These are phyloP conservation scores for Glaucopsyche alexis DNA, from an alignment of 2,888 invertebrate genomes.

Conservation along the genomic window DNA sequence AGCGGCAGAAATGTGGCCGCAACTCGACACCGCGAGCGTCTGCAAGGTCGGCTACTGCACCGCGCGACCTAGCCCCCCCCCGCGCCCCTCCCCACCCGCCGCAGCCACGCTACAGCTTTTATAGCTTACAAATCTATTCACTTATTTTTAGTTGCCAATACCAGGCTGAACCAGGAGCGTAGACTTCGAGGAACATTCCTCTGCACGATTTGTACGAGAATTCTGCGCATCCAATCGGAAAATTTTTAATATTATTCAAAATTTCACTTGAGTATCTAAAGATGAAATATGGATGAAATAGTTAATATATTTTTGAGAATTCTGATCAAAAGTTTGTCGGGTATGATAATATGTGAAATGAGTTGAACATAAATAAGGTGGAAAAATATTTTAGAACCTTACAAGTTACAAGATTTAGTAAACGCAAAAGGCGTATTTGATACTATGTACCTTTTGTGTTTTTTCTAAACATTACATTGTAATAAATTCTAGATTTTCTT, in stretches of 20 bases:
- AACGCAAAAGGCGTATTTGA: not conserved
- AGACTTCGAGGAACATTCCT: conserved; percentile 21
- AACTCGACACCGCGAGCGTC: conserved; percentile 61
- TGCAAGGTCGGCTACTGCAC: conserved; percentile 78
- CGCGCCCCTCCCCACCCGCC: conserved; percentile 35
- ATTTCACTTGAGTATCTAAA: not conserved
- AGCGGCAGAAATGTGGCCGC: conserved; percentile 70
- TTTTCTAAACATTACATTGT: not conserved
- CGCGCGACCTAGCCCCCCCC: conserved; percentile 57
- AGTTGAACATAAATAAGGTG: no score
- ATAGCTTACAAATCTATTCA: conserved; percentile 24
- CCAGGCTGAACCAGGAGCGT: conserved; percentile 1
- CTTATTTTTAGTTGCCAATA: not conserved
- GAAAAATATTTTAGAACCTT: no score
- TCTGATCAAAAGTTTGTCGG: not conserved
- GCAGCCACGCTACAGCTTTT: conserved; percentile 33
- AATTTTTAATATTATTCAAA: not conserved
- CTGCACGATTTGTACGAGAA: not conserved
- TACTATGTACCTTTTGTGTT: not conserved
- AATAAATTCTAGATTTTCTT: not conserved
- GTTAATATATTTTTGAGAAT: not conserved
- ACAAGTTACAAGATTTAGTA: no score
- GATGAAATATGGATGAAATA: not conserved
- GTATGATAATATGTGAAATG: no score
- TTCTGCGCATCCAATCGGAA: not conserved